A percentile compares a stretch with the other conserved stretches of the same genome.
Conservation (phyloP, 1,140 invertebrate genomes). For the Cyclargus thomasi region DNA sequence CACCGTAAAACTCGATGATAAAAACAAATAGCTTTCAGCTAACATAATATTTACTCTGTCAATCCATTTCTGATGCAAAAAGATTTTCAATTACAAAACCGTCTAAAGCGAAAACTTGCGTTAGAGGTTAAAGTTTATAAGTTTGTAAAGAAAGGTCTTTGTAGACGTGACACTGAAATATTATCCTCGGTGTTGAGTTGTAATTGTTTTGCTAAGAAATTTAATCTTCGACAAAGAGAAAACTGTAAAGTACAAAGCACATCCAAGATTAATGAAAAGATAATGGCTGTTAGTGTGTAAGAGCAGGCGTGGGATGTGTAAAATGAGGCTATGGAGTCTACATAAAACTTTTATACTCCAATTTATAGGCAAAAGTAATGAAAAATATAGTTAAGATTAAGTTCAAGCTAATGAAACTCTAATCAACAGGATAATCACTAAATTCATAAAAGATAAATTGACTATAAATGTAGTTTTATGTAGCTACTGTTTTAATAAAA, state of each 20-base stretch:
- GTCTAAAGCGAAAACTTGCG: neutral
- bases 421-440: no score
- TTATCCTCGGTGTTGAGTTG: neutral
- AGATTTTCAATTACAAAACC: slow-evolving; percentile 7
- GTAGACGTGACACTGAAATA: slow-evolving; percentile 10
- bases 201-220: slow-evolving; percentile 15
- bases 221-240: slow-evolving; percentile 9
- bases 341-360: no score
- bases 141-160: slow-evolving; percentile 9
- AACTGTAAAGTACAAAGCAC: neutral
- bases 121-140: neutral
- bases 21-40: no score
- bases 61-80: neutral
- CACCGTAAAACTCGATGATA: no score
- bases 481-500: no score
- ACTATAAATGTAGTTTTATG: no score
- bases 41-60: no score
- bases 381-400: no score
- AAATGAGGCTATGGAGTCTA: no score
- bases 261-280: neutral
- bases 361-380: no score
- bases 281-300: neutral
- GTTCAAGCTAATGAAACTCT: no score
- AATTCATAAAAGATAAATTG: no score
- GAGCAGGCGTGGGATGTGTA: neutral